Base-by-base conservation (phyloP, 2,797 vertebrate species). In the Etheostoma nigrum region DNA sequence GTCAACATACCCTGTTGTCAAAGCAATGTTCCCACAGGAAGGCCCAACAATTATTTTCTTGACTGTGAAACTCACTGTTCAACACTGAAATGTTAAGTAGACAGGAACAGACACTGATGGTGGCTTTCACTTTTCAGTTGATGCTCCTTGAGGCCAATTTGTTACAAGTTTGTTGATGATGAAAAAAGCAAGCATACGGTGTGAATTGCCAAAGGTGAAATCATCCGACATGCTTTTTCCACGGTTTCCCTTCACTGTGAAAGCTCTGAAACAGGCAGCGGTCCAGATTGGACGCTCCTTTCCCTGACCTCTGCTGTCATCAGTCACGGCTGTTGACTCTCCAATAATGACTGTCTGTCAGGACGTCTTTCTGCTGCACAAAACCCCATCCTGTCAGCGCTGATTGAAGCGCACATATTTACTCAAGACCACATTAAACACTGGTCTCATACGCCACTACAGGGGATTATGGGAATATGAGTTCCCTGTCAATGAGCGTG, bases 321-420 rank as follows among this genome's bases (percentile, higher is more conserved):
- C 93, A 90, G 92, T 94, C 93, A 94, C 78, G 91, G 88, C 92
- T 94, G 90, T 93, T 94, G 94, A 93, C 89, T 92, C 85, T 81
- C 87, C 76, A 82, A 90, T 90, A 92, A 92, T 90, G 92, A 89
- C 77, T 58, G 81, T 90, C 93, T 89, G 90, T 92, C 91, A 91
- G 76, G 79, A 84, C 25, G 79, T 83, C 87, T 90, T 54, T 79
- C 84, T 44, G 65, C 71, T 0, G 47, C 68, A 92, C 90, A 92
- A 91, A 89, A 79, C 84, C 78, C 61, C 21, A 16, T 65, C 79
- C 93, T 92, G 94, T 93, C 94, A 94, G 69, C 9, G 21, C 90
- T 91, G 92, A 94, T 88, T 85, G 88, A 86, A 91, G 71, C n/a
- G 77, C 88, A 94, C 93, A 95, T 93, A 94, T 94, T 95, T 95